Evolutionary conservation across 1,140 invertebrate genomes (phyloP).

Genomic region (Caenorhabditis remanei): DNA sequence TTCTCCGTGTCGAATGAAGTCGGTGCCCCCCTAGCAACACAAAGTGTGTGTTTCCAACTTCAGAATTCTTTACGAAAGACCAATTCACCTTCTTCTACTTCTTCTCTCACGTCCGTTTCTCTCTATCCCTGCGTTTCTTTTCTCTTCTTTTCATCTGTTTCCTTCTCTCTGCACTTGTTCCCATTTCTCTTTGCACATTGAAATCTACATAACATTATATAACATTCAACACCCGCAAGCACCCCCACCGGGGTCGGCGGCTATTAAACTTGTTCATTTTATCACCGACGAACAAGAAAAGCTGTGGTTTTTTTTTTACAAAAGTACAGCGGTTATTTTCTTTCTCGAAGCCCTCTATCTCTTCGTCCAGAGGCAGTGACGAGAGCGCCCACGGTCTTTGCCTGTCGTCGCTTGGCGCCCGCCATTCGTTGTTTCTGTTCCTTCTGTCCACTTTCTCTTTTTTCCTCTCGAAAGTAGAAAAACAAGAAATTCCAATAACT

Average conservation of each 20-base stretch:
- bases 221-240: background rate
- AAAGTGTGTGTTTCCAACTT: background rate
- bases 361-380: background rate
- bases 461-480: background rate
- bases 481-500: constrained; percentile 19
- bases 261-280: constrained; percentile 12
- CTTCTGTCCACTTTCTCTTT: background rate
- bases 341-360: background rate
- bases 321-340: too few relatives aligned
- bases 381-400: background rate
- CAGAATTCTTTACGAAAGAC: background rate
- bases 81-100: constrained; percentile 18
- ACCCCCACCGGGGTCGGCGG: background rate
- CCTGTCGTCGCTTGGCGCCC: constrained; percentile 1
- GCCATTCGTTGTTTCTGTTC: background rate
- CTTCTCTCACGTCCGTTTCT: background rate
- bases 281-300: constrained; percentile 5
- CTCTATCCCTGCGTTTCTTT: background rate
- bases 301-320: background rate
- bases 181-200: constrained; percentile 5
- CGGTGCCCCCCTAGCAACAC: background rate
- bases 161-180: constrained; percentile 28
- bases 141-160: background rate
- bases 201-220: constrained; percentile 43
- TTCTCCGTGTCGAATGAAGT: background rate